Percentiles rank a stretch among this genome's conserved stretches.
Evolutionary conservation across 2,797 vertebrate species (phyloP).

Genomic region (Phrynocephalus guinanensis): DNA sequence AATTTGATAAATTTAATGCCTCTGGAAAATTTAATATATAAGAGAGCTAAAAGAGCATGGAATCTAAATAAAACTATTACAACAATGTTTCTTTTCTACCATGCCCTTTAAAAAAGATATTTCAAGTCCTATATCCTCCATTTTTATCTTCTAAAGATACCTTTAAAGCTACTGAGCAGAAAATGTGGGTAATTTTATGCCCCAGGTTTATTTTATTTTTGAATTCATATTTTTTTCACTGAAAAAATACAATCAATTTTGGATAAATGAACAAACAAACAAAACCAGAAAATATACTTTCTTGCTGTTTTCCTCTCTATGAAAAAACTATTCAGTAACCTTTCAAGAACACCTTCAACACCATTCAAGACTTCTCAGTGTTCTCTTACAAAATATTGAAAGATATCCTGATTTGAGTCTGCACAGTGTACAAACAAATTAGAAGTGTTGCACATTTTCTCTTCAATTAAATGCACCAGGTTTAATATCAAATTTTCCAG

Average conservation of each 20-base stretch:
- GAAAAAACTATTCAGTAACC: neutral
- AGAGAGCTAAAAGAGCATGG: constrained; percentile 7
- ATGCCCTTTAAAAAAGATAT: neutral
- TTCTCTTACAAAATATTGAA: neutral
- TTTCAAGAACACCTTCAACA: neutral
- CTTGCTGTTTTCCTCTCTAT: neutral
- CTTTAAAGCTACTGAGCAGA: neutral
- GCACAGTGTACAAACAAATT: neutral
- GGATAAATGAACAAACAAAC: neutral
- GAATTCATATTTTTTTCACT: neutral
- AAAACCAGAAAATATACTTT: neutral
- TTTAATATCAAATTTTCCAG: constrained; percentile 5
- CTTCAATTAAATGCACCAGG: neutral
- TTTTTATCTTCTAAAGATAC: neutral
- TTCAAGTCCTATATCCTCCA: neutral
- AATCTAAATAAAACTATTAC: constrained; percentile 6
- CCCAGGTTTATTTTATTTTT: neutral
- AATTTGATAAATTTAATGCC: constrained; percentile 48
- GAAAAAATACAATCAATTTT: neutral
- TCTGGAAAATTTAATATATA: constrained; percentile 36
- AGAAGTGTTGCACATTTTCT: neutral
- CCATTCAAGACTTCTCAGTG: neutral
- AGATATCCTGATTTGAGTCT: neutral
- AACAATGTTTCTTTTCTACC: neutral
- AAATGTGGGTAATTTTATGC: neutral